Evolutionary conservation across 1,140 invertebrate species (phyloP).

Genomic region (Apolygus lucorum): DNA sequence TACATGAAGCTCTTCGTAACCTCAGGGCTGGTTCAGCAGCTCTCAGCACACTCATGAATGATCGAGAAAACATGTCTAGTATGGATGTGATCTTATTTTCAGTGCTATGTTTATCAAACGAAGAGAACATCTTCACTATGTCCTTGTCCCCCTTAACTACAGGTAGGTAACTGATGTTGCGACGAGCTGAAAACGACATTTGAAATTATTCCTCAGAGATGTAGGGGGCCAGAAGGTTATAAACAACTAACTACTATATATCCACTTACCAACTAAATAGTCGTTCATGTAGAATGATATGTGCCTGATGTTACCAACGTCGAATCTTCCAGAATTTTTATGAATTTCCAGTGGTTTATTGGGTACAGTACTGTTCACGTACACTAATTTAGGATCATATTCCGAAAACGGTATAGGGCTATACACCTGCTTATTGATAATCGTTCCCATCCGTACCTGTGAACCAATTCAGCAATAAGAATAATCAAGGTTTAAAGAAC

Average conservation of each 20-base stretch:
- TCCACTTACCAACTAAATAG: slow-evolving; percentile 58
- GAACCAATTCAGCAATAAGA: too few relatives aligned
- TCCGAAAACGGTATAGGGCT: slow-evolving; percentile 72
- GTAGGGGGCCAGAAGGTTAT: too few relatives aligned
- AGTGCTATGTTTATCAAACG: not conserved
- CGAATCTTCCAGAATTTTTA: slow-evolving; percentile 72
- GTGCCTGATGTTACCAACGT: slow-evolving; percentile 57
- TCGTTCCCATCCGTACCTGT: slow-evolving; percentile 77
- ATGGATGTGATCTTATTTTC: slow-evolving; percentile 24
- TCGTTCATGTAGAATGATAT: slow-evolving; percentile 75
- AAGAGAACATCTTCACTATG: slow-evolving; percentile 38
- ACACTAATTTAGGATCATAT: slow-evolving; percentile 56
- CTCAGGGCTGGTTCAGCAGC: slow-evolving; percentile 60
- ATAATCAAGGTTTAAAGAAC: too few relatives aligned
- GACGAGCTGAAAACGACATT: slow-evolving; percentile 42
- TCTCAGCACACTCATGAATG: slow-evolving; percentile 55
- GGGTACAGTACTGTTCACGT: slow-evolving; percentile 45
- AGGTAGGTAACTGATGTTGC: slow-evolving; percentile 50
- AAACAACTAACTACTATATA: too few relatives aligned
- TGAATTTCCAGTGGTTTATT: slow-evolving; percentile 57
- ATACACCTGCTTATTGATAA: slow-evolving; percentile 67
- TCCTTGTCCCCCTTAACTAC: slow-evolving; percentile 54
- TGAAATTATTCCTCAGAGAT: too few relatives aligned
- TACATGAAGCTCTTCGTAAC: slow-evolving; percentile 26
- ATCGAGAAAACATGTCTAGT: slow-evolving; percentile 50